A percentile compares a stretch with the other conserved stretches of the same genome.
Evolutionary conservation across 1,140 invertebrate species (phyloP).

Genomic region (Calephelis virginiensis): DNA sequence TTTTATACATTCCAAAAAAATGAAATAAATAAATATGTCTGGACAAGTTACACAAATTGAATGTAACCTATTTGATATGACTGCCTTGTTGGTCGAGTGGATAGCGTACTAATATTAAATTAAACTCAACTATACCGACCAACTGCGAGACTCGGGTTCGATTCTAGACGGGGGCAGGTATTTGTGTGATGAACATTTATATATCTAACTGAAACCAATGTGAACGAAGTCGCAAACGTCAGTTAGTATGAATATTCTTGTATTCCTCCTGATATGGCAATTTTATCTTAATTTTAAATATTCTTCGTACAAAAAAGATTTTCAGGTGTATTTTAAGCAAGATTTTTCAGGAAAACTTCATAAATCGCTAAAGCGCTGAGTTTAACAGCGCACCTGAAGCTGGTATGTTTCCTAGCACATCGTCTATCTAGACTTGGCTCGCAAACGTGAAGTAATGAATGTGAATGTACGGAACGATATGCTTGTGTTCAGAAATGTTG

Average conservation of each 20-base stretch:
- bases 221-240: not conserved
- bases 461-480: constrained; percentile 27
- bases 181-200: no score
- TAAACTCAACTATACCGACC: no score
- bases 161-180: no score
- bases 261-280: not conserved
- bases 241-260: not conserved
- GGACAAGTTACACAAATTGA: no score
- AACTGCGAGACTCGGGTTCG: no score
- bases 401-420: constrained; percentile 23
- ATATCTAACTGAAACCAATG: no score
- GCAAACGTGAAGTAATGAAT: constrained; percentile 36
- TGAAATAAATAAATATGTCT: no score
- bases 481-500: constrained; percentile 25
- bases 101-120: no score
- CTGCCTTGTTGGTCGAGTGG: no score
- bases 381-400: constrained; percentile 25
- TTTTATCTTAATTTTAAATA: not conserved
- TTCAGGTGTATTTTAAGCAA: not conserved
- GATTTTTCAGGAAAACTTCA: constrained; percentile 22
- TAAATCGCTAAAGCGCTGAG: constrained; percentile 21
- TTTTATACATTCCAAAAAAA: no score
- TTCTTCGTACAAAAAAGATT: constrained; percentile 6
- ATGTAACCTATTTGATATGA: no score
- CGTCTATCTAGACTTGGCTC: constrained; percentile 25